Evolutionary conservation across 2,888 invertebrate genomes (phyloP).

Genomic region (Gymnoscelis rufifasciata): DNA sequence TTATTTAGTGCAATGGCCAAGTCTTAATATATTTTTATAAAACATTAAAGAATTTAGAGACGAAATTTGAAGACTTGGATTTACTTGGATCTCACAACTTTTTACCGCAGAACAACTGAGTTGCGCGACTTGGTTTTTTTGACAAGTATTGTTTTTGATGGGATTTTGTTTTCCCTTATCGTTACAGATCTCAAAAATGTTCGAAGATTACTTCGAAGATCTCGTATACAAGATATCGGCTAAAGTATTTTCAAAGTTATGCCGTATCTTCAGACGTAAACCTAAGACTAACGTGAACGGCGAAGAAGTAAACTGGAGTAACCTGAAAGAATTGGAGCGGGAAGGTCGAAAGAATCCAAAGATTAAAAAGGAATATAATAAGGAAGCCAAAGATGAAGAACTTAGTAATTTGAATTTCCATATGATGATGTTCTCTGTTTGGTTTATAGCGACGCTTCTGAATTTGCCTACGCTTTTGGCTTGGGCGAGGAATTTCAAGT

Average conservation of each 20-base stretch:
- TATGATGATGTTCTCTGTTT: conserved; percentile 84
- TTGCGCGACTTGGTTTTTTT: too few species aligned
- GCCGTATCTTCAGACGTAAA: conserved; percentile 38
- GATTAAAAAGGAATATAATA: conserved; percentile 16
- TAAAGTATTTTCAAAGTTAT: conserved; percentile 54
- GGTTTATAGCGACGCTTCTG: conserved; percentile 81
- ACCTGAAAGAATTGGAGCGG: conserved; percentile 23
- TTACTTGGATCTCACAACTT: too few species aligned
- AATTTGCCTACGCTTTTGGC: conserved; percentile 86
- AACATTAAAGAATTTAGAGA: too few species aligned
- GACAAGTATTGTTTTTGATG: too few species aligned
- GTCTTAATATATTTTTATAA: too few species aligned
- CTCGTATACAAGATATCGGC: conserved; percentile 72
- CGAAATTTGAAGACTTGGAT: too few species aligned
- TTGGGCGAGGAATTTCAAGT: conserved; percentile 90
- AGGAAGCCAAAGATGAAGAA: conserved; percentile 42
- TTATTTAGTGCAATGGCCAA: too few species aligned
- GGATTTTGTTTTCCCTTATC: too few species aligned
- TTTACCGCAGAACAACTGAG: too few species aligned
- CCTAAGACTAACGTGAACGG: conserved; percentile 17
- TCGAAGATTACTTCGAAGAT: conserved; percentile 86
- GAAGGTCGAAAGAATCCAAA: conserved; percentile 20
- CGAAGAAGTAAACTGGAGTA: conserved; percentile 26
- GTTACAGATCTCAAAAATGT: conserved; percentile 83
- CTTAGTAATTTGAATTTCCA: conserved; percentile 83